These are phyloP conservation scores for Steinernema carpocapsae DNA, from an alignment of 2,888 invertebrate genomes.

Conservation along the genomic window DNA sequence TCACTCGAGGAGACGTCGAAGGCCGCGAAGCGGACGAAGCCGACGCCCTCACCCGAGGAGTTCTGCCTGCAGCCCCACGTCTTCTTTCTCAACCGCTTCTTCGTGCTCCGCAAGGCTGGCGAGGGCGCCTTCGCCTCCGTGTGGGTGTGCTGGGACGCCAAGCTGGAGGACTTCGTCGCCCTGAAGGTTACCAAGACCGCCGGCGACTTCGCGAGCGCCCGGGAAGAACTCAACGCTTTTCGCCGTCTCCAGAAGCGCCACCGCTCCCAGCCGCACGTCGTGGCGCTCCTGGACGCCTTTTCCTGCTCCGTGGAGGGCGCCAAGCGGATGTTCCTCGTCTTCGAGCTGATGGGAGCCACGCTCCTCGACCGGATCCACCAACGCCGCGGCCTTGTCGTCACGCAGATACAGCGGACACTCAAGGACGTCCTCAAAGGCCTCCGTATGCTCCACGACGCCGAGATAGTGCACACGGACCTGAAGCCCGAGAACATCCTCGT, in stretches of 20 bases:
- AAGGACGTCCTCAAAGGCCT: background rate
- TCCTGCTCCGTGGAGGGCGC: no score
- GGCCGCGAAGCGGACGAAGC: no score
- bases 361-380: background rate
- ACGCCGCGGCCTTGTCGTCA: background rate
- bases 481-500: constrained; percentile 8
- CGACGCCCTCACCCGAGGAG: no score
- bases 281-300: no score
- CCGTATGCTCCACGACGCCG: background rate
- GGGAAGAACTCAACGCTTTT: background rate
- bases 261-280: background rate
- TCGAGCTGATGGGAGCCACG: background rate
- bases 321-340: background rate
- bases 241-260: background rate
- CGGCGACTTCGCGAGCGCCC: no score
- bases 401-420: background rate
- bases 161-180: background rate
- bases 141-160: constrained; percentile 6
- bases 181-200: background rate
- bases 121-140: background rate
- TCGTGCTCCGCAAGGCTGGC: background rate
- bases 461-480: constrained; percentile 15
- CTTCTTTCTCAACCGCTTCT: background rate
- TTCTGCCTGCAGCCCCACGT: background rate
- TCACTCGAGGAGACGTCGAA: no score